Evolutionary conservation across 2,888 invertebrate genomes (phyloP), one percentile per base, ranked within the genome.

Genomic region (Diadegma fenestrale): DNA sequence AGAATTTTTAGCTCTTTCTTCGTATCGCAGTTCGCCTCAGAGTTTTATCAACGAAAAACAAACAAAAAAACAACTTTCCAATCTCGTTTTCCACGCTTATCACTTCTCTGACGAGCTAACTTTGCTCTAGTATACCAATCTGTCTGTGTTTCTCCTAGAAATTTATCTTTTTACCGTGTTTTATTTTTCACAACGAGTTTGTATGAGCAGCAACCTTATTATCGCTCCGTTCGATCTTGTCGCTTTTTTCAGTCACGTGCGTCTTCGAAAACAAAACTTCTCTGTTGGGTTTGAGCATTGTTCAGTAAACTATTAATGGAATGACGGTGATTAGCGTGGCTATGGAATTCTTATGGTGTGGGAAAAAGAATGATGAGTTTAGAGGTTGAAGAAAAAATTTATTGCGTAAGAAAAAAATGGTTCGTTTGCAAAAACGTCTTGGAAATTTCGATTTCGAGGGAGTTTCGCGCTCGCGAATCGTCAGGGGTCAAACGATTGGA

Each of bases 1-100:
- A 22, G 61, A 69, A 64, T 80, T 78, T 37, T 72, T 30, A 64
- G 58, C 58, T 77, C 41, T 66, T 72, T 41, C 66, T 54, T 37
- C 26, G 33, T 43, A 66, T 33, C 14, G 19, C 26, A 76, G 69
- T 80, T 72, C 33, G 33, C 58, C 30, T 30, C 37, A 12, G 12
- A 33, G 43, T 61, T 43, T n/a, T 7, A 14, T 37, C 30, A n/a
- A n/a, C 6, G 48, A 37, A 30, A 58, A 61, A 33, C 10, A 64
- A 33, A 0, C 37, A n/a, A 77, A 22, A 26, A 43, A 66, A 41
- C 66, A 58, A 43, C 12, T 37, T 79, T 51, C 63, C 48, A 45
- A 45, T 45, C 19, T 78, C 69, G 14, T 63, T 63, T 45, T 79
- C 26, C 48, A n/a, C 30, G 30, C 63, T 71, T 41, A 48, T 68